phyloP scores from a whole-genome alignment of 2,888 invertebrate genomes.

The Terebella lapidaria region DNA sequence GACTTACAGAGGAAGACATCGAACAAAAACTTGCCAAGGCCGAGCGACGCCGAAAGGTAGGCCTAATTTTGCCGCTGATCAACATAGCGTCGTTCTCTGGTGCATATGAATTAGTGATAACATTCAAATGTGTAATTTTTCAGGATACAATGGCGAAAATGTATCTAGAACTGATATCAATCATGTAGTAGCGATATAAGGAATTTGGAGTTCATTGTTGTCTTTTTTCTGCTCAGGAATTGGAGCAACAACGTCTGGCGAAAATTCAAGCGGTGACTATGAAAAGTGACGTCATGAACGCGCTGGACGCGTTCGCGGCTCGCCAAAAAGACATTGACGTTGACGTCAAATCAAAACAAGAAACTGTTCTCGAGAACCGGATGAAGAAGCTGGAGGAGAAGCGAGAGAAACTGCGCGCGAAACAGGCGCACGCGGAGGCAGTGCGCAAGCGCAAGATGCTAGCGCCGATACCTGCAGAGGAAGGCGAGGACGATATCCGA shows the following conservation, averaged over 20 bases:
- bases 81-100: not conserved
- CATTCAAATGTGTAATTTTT: too few species aligned
- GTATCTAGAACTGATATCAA: too few species aligned
- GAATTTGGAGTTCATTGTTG: too few species aligned
- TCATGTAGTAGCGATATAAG: too few species aligned
- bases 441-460: not conserved
- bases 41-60: slow-evolving; percentile 43
- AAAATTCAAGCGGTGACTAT: not conserved
- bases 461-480: not conserved
- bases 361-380: not conserved
- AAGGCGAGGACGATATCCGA: not conserved
- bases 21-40: slow-evolving; percentile 40
- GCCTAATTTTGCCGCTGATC: too few species aligned
- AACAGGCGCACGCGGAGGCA: not conserved
- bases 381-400: not conserved
- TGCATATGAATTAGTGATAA: too few species aligned
- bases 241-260: not conserved
- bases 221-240: not conserved
- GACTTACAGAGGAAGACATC: slow-evolving; percentile 43
- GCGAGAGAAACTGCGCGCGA: not conserved
- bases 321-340: not conserved
- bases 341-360: not conserved
- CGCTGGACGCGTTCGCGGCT: not conserved
- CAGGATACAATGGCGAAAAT: too few species aligned
- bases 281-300: not conserved